phyloP scores from a whole-genome alignment of 1,140 invertebrate species.

The Whitmania pigra region DNA sequence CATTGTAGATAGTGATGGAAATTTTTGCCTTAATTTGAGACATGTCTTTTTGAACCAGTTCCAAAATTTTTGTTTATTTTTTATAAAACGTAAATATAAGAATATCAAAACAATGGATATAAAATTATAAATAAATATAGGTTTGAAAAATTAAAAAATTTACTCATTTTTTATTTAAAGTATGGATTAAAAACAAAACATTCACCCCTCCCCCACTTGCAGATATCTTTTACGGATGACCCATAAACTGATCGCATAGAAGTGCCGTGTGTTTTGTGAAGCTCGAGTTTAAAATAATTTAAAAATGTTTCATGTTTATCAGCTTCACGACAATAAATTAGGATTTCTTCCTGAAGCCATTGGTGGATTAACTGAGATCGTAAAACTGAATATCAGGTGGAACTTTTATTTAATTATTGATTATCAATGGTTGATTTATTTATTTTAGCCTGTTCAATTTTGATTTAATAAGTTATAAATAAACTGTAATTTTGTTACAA shows the following conservation, averaged over 20 bases:
- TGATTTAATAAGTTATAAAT: background rate
- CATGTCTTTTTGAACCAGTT: too few relatives aligned
- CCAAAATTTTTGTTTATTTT: too few relatives aligned
- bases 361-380: constrained; percentile 31
- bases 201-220: too few relatives aligned
- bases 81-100: too few relatives aligned
- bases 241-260: background rate
- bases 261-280: background rate
- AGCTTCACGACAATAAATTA: constrained; percentile 68
- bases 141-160: too few relatives aligned
- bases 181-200: too few relatives aligned
- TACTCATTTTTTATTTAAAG: too few relatives aligned
- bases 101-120: too few relatives aligned
- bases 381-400: constrained; percentile 40
- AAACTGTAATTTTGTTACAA: background rate
- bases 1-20: too few relatives aligned
- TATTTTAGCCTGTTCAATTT: constrained; percentile 1
- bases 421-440: constrained; percentile 6
- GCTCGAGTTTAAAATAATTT: background rate
- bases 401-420: constrained; percentile 12
- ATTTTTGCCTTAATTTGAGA: too few relatives aligned
- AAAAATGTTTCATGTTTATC: constrained; percentile 29
- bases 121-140: too few relatives aligned
- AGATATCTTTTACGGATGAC: too few relatives aligned
- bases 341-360: constrained; percentile 44